Evolutionary conservation across 2,888 invertebrate genomes (phyloP).

Genomic region (Orthosia gracilis): DNA sequence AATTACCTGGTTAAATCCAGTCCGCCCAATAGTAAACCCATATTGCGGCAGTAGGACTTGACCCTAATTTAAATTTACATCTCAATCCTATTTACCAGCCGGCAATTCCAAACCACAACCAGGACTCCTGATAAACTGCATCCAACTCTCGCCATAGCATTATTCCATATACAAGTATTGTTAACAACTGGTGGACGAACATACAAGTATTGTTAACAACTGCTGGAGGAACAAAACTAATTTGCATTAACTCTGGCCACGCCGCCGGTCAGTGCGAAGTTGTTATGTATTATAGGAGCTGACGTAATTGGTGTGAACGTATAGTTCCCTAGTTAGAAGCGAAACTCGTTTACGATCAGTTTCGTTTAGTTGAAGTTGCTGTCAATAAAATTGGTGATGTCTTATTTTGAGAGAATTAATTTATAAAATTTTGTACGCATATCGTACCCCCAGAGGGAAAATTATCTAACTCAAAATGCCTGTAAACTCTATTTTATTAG

Average conservation of each 20-base stretch:
- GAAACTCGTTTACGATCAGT: slow-evolving; percentile 32
- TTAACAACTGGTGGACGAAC: slow-evolving; percentile 63
- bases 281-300: slow-evolving; percentile 47
- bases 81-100: slow-evolving; percentile 6
- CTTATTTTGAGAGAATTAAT: background rate
- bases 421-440: no score
- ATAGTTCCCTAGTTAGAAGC: slow-evolving; percentile 34
- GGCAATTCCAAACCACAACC: slow-evolving; percentile 30
- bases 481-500: no score
- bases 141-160: slow-evolving; percentile 40
- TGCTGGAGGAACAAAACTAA: slow-evolving; percentile 65
- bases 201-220: slow-evolving; percentile 64
- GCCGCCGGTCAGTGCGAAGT: slow-evolving; percentile 47
- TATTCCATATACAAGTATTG: slow-evolving; percentile 61
- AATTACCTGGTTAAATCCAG: no score
- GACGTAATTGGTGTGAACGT: slow-evolving; percentile 56
- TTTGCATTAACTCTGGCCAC: slow-evolving; percentile 66
- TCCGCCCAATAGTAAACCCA: no score
- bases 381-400: background rate
- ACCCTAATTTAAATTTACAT: no score
- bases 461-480: no score
- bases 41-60: no score
- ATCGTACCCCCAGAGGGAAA: no score
- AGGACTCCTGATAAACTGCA: slow-evolving; percentile 47
- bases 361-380: slow-evolving; percentile 30